Conservation (phyloP, 2,797 vertebrate species). For the Centropyge bicolor region DNA sequence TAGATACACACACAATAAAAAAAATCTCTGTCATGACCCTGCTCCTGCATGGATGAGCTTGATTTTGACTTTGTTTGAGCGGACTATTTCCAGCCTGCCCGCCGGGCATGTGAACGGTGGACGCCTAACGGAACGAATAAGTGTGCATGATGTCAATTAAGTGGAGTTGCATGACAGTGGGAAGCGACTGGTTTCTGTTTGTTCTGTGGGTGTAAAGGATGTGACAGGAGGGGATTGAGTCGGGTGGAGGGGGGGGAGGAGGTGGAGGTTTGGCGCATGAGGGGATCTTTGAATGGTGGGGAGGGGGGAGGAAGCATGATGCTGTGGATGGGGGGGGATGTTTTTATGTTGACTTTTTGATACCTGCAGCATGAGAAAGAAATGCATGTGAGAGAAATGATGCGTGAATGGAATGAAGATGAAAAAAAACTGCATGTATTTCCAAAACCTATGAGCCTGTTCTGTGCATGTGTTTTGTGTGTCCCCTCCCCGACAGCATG, state of each 20-base stretch:
- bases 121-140: constrained; percentile 53
- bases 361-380: constrained; percentile 58
- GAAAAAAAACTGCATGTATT: constrained; percentile 77
- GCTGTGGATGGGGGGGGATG: neutral
- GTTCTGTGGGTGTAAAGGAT: constrained; percentile 61
- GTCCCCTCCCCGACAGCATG: constrained; percentile 87
- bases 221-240: constrained; percentile 30
- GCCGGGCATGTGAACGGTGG: constrained; percentile 65
- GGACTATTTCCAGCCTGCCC: constrained; percentile 65
- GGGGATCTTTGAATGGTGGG: constrained; percentile 42
- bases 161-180: constrained; percentile 79
- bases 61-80: constrained; percentile 61
- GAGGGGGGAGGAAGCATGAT: constrained; percentile 57
- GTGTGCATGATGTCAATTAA: constrained; percentile 76
- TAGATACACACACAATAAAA: neutral
- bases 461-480: constrained; percentile 87
- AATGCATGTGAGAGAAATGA: constrained; percentile 63
- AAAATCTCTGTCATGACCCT: constrained; percentile 64
- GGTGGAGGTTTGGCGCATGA: constrained; percentile 58
- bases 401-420: constrained; percentile 2
- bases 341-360: constrained; percentile 18
- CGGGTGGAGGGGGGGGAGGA: constrained; percentile 31
- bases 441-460: constrained; percentile 75
- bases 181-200: constrained; percentile 64
- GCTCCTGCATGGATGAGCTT: constrained; percentile 78